Conservation (phyloP, 2,888 invertebrate species). For the Sarcophaga rosellei region DNA sequence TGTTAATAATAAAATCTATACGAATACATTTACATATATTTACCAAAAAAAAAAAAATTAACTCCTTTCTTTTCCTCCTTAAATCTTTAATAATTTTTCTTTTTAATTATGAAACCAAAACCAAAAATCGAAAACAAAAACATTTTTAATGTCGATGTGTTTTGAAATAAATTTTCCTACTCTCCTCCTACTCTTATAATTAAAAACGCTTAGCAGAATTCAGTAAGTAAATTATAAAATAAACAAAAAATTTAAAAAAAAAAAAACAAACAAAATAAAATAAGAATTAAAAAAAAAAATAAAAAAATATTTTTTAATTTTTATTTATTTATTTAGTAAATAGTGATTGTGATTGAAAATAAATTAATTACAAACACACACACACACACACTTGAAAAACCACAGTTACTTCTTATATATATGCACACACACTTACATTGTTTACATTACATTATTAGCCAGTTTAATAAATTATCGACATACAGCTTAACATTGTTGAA, state of each 20-base stretch:
- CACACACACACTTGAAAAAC: background rate
- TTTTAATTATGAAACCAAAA: background rate
- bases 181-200: conserved; percentile 32
- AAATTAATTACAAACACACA: conserved; percentile 20
- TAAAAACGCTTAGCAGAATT: conserved; percentile 78
- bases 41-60: background rate
- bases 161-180: conserved; percentile 42
- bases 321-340: conserved; percentile 31
- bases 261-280: conserved; percentile 51
- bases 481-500: no score
- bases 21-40: background rate
- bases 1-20: background rate
- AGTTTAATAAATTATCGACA: no score
- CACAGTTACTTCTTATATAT: background rate
- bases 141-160: conserved; percentile 68
- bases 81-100: conserved; percentile 66
- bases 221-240: conserved; percentile 75
- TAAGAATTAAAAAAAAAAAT: conserved; percentile 18
- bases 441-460: background rate
- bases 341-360: conserved; percentile 29
- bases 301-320: conserved; percentile 13
- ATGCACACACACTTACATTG: background rate
- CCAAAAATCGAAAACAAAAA: background rate
- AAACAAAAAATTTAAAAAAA: conserved; percentile 55
- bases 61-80: conserved; percentile 52